phyloP scores from a whole-genome alignment of 2,113 vertebrate genomes.

The Paracanthobrama guichenoti region DNA sequence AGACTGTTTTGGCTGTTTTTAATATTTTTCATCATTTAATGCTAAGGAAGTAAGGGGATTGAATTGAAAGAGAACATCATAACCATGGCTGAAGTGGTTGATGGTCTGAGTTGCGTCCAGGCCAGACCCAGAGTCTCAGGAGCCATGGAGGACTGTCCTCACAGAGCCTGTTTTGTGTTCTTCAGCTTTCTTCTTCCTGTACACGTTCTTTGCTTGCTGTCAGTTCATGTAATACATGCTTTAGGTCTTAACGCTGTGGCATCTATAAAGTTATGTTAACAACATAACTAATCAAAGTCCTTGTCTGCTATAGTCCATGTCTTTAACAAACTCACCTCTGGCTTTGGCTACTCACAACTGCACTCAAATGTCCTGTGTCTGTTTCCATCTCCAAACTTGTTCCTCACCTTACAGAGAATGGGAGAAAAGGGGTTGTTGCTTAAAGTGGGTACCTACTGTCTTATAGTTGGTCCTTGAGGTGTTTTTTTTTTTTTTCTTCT shows the following conservation, averaged over 20 bases:
- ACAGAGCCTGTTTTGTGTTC: conserved; percentile 88
- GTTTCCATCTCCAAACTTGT: conserved; percentile 60
- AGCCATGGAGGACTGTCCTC: conserved; percentile 95
- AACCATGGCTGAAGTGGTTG: conserved; percentile 68
- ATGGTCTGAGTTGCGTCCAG: conserved; percentile 27
- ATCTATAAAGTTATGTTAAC: conserved; percentile 41
- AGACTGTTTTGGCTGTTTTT: neutral
- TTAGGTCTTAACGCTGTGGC: conserved; percentile 36
- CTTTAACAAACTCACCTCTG: conserved; percentile 66
- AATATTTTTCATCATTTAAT: neutral
- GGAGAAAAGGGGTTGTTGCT: conserved; percentile 50
- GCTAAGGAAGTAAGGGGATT: neutral
- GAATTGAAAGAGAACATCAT: conserved; percentile 36
- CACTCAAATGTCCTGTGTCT: conserved; percentile 53
- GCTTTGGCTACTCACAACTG: conserved; percentile 60
- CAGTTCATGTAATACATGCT: conserved; percentile 39
- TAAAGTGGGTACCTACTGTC: conserved; percentile 59
- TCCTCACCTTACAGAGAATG: conserved; percentile 68
- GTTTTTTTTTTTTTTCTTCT: neutral
- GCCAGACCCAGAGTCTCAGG: conserved; percentile 69
- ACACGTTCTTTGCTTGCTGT: conserved; percentile 51
- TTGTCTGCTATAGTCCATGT: conserved; percentile 48
- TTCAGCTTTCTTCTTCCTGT: conserved; percentile 50
- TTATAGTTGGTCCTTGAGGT: conserved; percentile 51
- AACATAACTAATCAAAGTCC: conserved; percentile 26